Percentiles rank a stretch among this genome's conserved stretches.
Conservation (phyloP, 2,797 vertebrate species). For the Corythornis leucogaster region DNA sequence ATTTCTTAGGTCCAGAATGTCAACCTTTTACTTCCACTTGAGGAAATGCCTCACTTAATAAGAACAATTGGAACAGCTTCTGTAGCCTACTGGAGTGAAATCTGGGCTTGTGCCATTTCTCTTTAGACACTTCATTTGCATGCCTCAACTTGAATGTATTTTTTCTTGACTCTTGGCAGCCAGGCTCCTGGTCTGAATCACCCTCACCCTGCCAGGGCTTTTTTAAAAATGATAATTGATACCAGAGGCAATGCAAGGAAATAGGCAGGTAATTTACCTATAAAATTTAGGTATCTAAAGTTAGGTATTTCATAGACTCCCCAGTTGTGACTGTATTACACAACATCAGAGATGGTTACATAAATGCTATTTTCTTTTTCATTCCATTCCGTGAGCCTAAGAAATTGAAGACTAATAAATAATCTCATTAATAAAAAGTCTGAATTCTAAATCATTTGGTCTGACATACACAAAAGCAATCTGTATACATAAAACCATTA, state of each 20-base stretch:
- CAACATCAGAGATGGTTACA: constrained; percentile 26
- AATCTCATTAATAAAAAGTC: neutral
- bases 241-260: neutral
- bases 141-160: neutral
- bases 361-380: constrained; percentile 30
- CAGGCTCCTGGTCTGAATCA: neutral
- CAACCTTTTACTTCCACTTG: constrained; percentile 16
- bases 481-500: neutral
- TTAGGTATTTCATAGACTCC: neutral
- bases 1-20: constrained; percentile 27
- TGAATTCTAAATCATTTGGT: neutral
- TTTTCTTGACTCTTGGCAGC: neutral
- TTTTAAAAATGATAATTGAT: neutral
- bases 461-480: neutral
- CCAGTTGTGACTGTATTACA: constrained; percentile 20
- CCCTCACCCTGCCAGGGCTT: neutral
- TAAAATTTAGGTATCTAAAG: neutral
- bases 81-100: neutral
- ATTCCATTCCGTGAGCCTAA: neutral
- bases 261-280: neutral
- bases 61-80: neutral
- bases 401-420: neutral
- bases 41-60: neutral
- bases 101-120: neutral
- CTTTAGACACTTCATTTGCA: neutral